Conservation (phyloP, 2,888 invertebrate species). For the Ochropleura leucogaster region DNA sequence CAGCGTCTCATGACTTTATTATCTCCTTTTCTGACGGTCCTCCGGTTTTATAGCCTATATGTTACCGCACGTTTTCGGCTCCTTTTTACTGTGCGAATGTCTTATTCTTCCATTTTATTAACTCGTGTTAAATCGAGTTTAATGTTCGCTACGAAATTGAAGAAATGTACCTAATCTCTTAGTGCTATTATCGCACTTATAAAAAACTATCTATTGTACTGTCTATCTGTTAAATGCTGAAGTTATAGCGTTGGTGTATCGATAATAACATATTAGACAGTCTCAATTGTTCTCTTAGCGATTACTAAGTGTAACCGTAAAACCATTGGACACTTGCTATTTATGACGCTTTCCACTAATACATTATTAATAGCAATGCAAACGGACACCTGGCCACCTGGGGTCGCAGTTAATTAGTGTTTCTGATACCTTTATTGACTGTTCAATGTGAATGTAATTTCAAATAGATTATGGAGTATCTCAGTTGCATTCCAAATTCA, state of each 20-base stretch:
- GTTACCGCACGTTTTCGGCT: constrained; percentile 55
- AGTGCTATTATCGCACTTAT: background rate
- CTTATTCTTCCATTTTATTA: constrained; percentile 52
- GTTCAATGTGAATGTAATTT: constrained; percentile 22
- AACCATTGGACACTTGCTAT: constrained; percentile 45
- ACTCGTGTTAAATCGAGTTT: constrained; percentile 43
- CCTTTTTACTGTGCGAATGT: constrained; percentile 51
- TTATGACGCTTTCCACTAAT: constrained; percentile 60
- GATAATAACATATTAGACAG: constrained; percentile 22
- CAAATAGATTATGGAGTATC: background rate
- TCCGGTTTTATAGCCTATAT: constrained; percentile 58
- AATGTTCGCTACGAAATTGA: constrained; percentile 34
- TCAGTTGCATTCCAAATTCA: background rate
- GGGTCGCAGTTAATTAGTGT: constrained; percentile 46
- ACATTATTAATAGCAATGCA: constrained; percentile 58
- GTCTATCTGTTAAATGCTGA: constrained; percentile 20
- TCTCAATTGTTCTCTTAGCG: constrained; percentile 30
- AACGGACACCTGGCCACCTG: constrained; percentile 57
- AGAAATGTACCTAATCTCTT: constrained; percentile 32
- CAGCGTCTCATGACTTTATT: constrained; percentile 57
- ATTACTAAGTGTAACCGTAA: constrained; percentile 36
- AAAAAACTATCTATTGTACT: constrained; percentile 11
- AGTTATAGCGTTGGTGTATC: constrained; percentile 7
- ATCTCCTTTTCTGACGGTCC: constrained; percentile 59
- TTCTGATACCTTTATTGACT: constrained; percentile 39